These are phyloP conservation scores for Rousettus leschenaultii DNA, from an alignment of 2,113 vertebrate species.

Conservation along the genomic window DNA sequence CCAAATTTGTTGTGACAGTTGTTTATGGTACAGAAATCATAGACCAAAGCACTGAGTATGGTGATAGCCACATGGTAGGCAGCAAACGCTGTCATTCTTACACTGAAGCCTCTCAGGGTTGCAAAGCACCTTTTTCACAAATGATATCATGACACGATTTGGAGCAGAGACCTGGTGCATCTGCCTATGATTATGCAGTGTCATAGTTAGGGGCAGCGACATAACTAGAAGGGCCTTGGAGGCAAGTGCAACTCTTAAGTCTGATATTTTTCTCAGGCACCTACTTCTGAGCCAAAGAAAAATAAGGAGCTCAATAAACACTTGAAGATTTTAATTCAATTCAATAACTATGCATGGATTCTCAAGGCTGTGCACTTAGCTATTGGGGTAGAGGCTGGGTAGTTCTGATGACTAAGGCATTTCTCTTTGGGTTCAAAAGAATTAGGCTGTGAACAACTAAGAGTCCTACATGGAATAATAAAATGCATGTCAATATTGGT, in stretches of 20 bases:
- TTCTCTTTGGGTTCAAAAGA: conserved; percentile 33
- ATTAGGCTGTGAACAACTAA: conserved; percentile 15
- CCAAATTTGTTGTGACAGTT: background rate
- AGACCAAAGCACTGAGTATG: background rate
- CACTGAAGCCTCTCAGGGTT: background rate
- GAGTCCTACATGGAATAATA: background rate
- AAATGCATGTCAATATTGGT: background rate
- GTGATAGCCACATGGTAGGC: background rate
- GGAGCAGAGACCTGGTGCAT: background rate
- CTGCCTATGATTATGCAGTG: background rate
- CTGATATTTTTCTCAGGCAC: background rate
- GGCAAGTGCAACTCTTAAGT: background rate
- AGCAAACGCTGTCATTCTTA: background rate
- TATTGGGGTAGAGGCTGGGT: background rate
- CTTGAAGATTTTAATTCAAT: background rate
- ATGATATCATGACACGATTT: background rate
- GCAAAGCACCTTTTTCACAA: background rate
- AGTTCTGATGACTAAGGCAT: background rate
- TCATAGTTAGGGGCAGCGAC: background rate
- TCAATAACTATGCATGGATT: background rate
- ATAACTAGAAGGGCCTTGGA: background rate
- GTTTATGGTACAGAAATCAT: background rate
- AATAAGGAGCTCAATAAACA: background rate
- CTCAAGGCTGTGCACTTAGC: background rate
- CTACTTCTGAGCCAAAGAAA: background rate